Evolutionary conservation across 2,113 vertebrate genomes (phyloP), one percentile per base, ranked within the genome.

Genomic region (Ceyx melanurus): DNA sequence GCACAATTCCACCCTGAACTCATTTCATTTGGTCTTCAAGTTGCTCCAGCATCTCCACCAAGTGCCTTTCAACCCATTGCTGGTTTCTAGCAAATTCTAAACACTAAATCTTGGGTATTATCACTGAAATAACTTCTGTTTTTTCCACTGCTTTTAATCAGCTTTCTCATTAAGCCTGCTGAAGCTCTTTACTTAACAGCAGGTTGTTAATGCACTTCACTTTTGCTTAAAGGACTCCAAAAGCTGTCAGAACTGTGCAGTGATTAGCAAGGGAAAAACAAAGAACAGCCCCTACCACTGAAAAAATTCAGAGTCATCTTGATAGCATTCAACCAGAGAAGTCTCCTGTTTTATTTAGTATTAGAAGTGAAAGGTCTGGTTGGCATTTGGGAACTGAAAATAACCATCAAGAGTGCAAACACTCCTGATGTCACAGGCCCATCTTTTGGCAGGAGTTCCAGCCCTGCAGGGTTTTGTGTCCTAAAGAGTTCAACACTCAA

Each of bases 181-280:
- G 65, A 60, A 94, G 58, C 13, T 28, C 25, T 87, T 92, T 61
- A 35, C 58, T 58, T 56, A 89, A 31, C 82, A 92, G 84, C 71
- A 80, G 89, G 82, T 92, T 57, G 62, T 79, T 85, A 91, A 80
- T 64, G 71, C 66, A 76, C 75, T 82, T 90, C 68, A 50, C 74
- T 90, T 72, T 86, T 84, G 61, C 77, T 89, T 71, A 40, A 35
- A 82, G 64, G 71, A 33, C 56, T 60, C 50, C 17, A 29, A 26
- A 73, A 92, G 37, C 84, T 31, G 3, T 15, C 50, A 82, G 82
- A n/a, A 7, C 51, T 56, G 79, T 50, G 17, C 58, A 45, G 5
- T 62, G 31, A 26, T 35, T 51, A 54, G 43, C 43, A n/a, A 70
- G 50, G 35, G 57, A 43, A 61, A 65, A 79, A n/a, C 17, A 79